Evolutionary conservation across 2,888 invertebrate genomes (phyloP), one percentile per base, ranked within the genome.

Genomic region (Zhengitettix transpicula): DNA sequence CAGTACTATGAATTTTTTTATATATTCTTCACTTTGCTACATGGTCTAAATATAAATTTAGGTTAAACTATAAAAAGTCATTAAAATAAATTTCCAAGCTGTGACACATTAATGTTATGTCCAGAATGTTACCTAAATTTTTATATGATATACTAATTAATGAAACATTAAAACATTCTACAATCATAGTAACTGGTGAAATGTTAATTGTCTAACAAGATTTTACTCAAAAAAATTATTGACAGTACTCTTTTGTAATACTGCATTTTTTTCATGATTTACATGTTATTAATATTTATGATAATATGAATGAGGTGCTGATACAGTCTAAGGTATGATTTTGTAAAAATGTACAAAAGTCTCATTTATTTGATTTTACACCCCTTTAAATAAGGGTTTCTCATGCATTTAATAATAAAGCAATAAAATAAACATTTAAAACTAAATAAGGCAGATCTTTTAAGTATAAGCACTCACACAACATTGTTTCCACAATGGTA

Each of bases 281-380:
- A 28, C 28, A 28, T 28, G 28, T 28, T 28, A 28, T 28, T 28
- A 28, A 28, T 16, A 53, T 17, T 53, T 53, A 53, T 47, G 47
- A 17, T 17, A 17, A 17, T 17, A 53, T 53, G 28, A 14, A 53
- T 53, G 28, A 53, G 12, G 14, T 53, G 28, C 28, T 28, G 28
- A 28, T 28, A 28, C 28, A 28, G 52, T 56, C 51, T 55, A 59
- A 41, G 53, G 58, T 52, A 61, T 58, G 61, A 60, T 60, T 62
- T 60, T 62, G 59, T 62, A 62, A 62, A 62, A 62, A 62, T 62
- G 62, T 62, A 62, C 62, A 62, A 62, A 62, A 62, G 57, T 62
- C 12, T 28, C 60, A 54, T 61, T 59, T 55, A 52, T 55, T 58
- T 61, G 47, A 56, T 28, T 28, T 28, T 28, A 28, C 2, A 28